phyloP scores from a whole-genome alignment of 2,113 vertebrate species.

The Urocynchramus pylzowi region DNA sequence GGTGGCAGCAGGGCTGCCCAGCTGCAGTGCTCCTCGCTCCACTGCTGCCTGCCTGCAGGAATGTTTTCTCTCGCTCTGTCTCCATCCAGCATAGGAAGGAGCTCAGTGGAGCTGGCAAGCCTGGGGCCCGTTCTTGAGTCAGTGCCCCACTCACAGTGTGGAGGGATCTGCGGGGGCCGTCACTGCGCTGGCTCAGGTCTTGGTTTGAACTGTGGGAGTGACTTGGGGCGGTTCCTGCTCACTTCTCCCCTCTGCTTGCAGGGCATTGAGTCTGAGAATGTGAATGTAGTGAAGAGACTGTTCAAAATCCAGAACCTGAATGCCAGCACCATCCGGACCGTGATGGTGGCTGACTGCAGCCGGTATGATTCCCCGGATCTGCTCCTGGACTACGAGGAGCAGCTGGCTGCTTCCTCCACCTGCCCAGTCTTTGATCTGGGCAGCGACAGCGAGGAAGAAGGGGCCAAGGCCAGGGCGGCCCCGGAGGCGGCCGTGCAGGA shows the following conservation, averaged over 20 bases:
- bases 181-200: accelerated
- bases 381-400: constrained; percentile 81
- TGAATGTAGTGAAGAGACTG: constrained; percentile 96
- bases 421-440: constrained; percentile 80
- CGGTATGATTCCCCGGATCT: constrained; percentile 86
- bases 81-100: neutral
- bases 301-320: constrained; percentile 98
- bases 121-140: accelerated
- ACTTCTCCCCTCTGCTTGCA: constrained; percentile 6
- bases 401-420: constrained; percentile 60
- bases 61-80: accelerated
- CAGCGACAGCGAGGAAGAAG: constrained; percentile 75
- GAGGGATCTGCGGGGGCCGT: accelerated
- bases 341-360: constrained; percentile 94
- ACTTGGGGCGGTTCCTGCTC: neutral
- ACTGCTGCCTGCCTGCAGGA: neutral
- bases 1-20: neutral
- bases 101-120: neutral
- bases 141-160: neutral
- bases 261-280: constrained; percentile 93
- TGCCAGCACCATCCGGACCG: constrained; percentile 92
- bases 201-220: neutral
- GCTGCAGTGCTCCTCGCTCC: neutral
- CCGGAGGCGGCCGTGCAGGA: neutral
- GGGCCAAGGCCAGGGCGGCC: constrained; percentile 15